Percentiles rank a stretch among this genome's conserved stretches.
Conservation (phyloP, 2,797 vertebrate species). For the Poecilia picta region DNA sequence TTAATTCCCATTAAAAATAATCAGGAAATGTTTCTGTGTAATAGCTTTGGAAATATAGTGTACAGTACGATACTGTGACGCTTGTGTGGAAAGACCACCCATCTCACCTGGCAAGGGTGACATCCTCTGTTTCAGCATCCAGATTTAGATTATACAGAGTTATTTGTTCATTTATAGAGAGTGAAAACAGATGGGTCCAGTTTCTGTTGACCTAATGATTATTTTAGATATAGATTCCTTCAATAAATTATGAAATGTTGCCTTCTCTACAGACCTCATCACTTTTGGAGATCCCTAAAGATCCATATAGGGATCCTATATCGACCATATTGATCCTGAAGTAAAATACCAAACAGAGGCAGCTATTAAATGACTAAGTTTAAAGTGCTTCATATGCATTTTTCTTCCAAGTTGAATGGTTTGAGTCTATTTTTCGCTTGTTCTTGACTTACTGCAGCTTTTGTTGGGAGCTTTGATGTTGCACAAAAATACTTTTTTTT, state of each 20-base stretch:
- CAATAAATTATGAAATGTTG: neutral
- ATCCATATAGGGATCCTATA: neutral
- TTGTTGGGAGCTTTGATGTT: neutral
- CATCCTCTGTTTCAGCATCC: conserved; percentile 38
- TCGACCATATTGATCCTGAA: neutral
- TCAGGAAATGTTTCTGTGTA: conserved; percentile 29
- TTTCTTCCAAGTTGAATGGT: neutral
- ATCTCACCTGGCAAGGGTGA: conserved; percentile 18
- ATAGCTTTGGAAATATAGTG: conserved; percentile 37
- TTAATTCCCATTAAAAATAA: conserved; percentile 37
- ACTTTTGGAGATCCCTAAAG: neutral
- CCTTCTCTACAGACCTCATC: neutral
- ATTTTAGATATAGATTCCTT: neutral
- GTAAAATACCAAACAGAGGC: neutral
- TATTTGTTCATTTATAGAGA: conserved; percentile 34
- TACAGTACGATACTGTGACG: conserved; percentile 25
- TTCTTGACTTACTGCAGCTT: neutral
- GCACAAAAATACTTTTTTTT: neutral
- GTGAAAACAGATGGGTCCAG: conserved; percentile 18
- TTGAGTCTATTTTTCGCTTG: neutral
- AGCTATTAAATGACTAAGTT: neutral
- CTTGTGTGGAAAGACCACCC: conserved; percentile 45
- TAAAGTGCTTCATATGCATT: neutral
- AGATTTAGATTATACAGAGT: conserved; percentile 44
- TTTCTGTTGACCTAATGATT: neutral